Base-by-base conservation (phyloP, 2,797 vertebrate species). In the Saxicola maurus region DNA sequence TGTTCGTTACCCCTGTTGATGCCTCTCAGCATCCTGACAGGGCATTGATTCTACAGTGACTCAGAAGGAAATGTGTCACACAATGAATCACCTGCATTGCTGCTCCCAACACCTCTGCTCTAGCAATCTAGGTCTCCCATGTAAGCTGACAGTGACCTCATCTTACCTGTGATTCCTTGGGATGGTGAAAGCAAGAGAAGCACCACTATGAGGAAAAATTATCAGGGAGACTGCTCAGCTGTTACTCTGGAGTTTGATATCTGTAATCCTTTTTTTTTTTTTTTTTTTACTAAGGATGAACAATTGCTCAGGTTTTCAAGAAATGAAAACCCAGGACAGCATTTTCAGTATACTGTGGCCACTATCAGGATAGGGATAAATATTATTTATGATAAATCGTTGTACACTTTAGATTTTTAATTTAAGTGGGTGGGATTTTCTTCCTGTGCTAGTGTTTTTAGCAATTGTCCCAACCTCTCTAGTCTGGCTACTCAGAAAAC, bases 21-120 rank as follows among this genome's bases (percentile, higher is more conserved):
- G 52, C 24, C 46, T 72, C 37, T 71, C 28, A 6, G 60, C 37
- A 28, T 80, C 68, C 53, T 61, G 66, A 64, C 3, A 4, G 61
- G 30, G 19, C 67, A 64, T 21, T 45, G 83, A 88, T 74, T 90
- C 53, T 74, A 5, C 42, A 1, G 0, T 82, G 86, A 84, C 86
- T 92, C 88, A 92, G 57, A 90, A 88, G 78, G 72, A 90, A 91
- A 91, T 71, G 68, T 95, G 75, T 91, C 92, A 80, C 23, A 0
- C 20, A 49, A 40, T 86, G 81, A 95, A 38, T 93, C 95, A 94
- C 51, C 83, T 37, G 53, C 42, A 61, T 25, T 4, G 5, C 56
- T 74, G 61, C 33, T 59, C 55, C 18, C 13, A 76, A 4, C 74
- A 74, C 69, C 61, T 84, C 53, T 72, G 40, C 59, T 79, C 38